Evolutionary conservation across 2,797 vertebrate species (phyloP).

Genomic region (Myotis planiceps): DNA sequence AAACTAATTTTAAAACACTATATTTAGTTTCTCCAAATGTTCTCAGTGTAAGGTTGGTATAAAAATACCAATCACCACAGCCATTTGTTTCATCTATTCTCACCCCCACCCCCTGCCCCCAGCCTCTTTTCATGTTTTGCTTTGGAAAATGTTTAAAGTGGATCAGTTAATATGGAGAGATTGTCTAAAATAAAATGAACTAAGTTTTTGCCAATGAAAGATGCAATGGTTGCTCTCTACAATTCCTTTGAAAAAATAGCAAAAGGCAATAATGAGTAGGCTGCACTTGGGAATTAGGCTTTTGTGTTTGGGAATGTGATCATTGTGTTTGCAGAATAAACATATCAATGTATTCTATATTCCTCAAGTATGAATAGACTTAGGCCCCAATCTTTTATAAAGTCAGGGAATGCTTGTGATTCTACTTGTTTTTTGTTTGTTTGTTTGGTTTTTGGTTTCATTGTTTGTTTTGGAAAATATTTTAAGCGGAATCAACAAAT

Average conservation of each 20-base stretch:
- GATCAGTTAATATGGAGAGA: neutral
- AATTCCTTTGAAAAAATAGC: neutral
- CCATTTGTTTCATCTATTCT: neutral
- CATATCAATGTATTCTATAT: neutral
- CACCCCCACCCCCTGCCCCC: rapidly evolving
- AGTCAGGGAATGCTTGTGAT: neutral
- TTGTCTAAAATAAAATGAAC: neutral
- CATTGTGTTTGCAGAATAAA: neutral
- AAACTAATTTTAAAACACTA: neutral
- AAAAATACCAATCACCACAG: neutral
- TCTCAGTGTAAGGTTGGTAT: neutral
- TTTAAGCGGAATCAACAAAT: neutral
- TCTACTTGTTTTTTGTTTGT: neutral
- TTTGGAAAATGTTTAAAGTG: neutral
- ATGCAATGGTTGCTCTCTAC: neutral
- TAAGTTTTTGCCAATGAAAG: neutral
- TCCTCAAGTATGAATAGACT: neutral
- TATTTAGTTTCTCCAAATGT: neutral
- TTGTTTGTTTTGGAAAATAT: constrained; percentile 1
- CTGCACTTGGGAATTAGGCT: neutral
- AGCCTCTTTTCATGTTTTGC: neutral
- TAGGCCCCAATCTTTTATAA: neutral
- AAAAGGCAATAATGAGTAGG: neutral
- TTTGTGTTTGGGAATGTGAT: neutral
- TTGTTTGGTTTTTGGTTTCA: neutral